Evolutionary conservation across 1,140 invertebrate species (phyloP).

Genomic region (Anastatus disparis): DNA sequence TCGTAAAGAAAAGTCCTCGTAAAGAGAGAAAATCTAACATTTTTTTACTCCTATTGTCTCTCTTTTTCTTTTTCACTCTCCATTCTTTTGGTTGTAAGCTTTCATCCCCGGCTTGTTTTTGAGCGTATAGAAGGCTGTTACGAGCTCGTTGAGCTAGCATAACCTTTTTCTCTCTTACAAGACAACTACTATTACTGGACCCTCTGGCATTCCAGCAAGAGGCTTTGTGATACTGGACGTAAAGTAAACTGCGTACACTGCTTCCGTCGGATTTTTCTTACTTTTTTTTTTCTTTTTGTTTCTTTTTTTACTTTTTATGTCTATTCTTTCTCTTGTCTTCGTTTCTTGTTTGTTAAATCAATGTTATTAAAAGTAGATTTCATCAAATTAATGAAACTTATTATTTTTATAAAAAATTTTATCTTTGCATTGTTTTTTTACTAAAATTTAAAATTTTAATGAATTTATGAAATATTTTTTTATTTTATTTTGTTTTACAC

Average conservation of each 20-base stretch:
- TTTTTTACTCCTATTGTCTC: slow-evolving; percentile 31
- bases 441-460: too few relatives aligned
- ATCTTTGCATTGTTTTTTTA: too few relatives aligned
- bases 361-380: too few relatives aligned
- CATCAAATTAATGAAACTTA: too few relatives aligned
- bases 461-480: too few relatives aligned
- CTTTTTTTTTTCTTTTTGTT: background rate
- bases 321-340: background rate
- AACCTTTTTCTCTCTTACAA: slow-evolving; percentile 17
- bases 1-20: slow-evolving; percentile 42
- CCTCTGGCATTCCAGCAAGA: background rate
- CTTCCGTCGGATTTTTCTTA: slow-evolving; percentile 4
- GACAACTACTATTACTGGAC: too few relatives aligned
- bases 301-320: background rate
- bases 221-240: slow-evolving; percentile 9
- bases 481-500: too few relatives aligned
- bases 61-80: too few relatives aligned
- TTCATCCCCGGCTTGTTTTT: slow-evolving; percentile 30
- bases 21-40: slow-evolving; percentile 15
- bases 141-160: slow-evolving; percentile 33
- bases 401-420: too few relatives aligned
- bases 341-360: background rate
- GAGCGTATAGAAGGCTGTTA: slow-evolving; percentile 13
- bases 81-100: background rate
- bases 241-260: slow-evolving; percentile 16